Conservation (phyloP, 2,888 invertebrate genomes). For the Mythimna albipuncta region DNA sequence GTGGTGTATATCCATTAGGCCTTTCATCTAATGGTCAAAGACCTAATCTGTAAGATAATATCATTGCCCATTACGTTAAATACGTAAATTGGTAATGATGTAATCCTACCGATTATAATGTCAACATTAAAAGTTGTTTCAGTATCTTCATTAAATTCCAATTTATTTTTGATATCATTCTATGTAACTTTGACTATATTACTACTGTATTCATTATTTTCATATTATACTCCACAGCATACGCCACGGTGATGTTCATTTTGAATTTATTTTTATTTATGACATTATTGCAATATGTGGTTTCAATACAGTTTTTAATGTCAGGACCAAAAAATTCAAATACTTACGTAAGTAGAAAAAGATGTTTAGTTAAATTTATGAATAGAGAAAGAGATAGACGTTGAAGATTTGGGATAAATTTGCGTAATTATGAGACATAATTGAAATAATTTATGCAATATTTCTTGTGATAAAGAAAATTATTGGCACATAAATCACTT, state of each 20-base stretch:
- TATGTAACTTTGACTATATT: background rate
- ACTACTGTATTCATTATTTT: constrained; percentile 27
- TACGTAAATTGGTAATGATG: too few relatives aligned
- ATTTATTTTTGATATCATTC: constrained; percentile 15
- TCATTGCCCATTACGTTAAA: too few relatives aligned
- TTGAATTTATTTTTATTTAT: constrained; percentile 16
- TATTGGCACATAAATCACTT: too few relatives aligned
- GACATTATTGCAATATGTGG: constrained; percentile 17
- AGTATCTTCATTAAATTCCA: constrained; percentile 26
- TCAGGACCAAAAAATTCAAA: constrained; percentile 37
- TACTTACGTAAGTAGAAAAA: constrained; percentile 38
- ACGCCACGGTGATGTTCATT: constrained; percentile 17
- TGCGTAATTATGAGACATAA: too few relatives aligned
- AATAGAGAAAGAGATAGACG: background rate
- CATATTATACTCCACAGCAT: constrained; percentile 14
- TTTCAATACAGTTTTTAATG: constrained; percentile 26
- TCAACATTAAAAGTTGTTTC: constrained; percentile 1
- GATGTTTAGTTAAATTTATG: background rate
- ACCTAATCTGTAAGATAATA: too few relatives aligned
- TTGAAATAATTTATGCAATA: too few relatives aligned
- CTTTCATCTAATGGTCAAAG: too few relatives aligned
- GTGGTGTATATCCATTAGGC: too few relatives aligned
- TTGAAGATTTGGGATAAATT: background rate
- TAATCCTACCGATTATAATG: too few relatives aligned
- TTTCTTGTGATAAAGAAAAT: too few relatives aligned